Evolutionary conservation across 64 coral and sea anemone species (phyloP).

Genomic region (Hydrozoanthus tunicans): DNA sequence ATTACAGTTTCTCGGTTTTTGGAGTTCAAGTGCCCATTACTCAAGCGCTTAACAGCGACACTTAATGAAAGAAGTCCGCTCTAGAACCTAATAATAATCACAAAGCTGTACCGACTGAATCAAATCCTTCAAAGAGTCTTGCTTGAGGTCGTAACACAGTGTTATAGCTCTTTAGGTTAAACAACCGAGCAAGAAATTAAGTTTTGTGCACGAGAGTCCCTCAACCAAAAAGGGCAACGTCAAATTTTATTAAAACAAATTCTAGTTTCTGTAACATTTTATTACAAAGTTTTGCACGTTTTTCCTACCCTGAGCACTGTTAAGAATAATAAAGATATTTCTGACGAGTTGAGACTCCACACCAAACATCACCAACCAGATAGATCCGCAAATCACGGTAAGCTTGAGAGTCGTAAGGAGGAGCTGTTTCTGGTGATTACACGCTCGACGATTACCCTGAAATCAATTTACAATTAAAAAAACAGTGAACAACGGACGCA

Average conservation of each 20-base stretch:
- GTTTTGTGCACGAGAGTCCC: not conserved
- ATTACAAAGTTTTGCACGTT: not conserved
- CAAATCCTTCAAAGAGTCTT: too few relatives aligned
- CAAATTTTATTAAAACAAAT: not conserved
- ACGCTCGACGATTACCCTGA: not conserved
- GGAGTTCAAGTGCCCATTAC: too few relatives aligned
- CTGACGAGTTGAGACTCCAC: not conserved
- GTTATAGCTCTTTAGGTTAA: too few relatives aligned
- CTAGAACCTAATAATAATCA: too few relatives aligned
- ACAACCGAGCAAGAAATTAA: not conserved
- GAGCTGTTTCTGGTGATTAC: not conserved
- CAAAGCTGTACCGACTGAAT: not conserved
- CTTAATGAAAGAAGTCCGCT: too few relatives aligned
- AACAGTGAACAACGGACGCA: too few relatives aligned
- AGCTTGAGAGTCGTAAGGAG: not conserved
- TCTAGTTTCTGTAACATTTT: too few relatives aligned
- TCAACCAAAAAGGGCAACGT: not conserved
- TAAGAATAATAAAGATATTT: not conserved
- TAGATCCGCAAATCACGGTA: constrained; percentile 24
- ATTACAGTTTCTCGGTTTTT: too few relatives aligned
- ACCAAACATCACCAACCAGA: not conserved
- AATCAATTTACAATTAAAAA: not conserved
- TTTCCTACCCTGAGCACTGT: constrained; percentile 2
- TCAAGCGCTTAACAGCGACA: too few relatives aligned
- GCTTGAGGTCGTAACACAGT: too few relatives aligned